Conservation (phyloP, 1,140 invertebrate species). For the Heliconius hermathena region DNA sequence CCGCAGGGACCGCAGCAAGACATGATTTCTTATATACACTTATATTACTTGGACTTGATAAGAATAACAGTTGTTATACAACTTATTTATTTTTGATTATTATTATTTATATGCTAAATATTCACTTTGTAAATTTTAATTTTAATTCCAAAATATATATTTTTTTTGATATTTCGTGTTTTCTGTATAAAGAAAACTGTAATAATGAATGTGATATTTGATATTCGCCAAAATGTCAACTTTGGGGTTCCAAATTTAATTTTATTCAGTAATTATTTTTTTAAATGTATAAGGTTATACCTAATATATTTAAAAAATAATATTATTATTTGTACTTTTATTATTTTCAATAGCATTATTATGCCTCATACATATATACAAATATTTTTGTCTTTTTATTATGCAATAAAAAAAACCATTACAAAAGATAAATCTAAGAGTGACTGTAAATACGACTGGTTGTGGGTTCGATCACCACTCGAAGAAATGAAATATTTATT, state of each 20-base stretch:
- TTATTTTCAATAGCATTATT: too few species aligned
- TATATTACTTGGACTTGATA: background rate
- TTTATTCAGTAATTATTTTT: background rate
- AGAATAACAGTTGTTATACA: conserved; percentile 11
- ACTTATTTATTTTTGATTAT: background rate
- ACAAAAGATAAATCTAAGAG: too few species aligned
- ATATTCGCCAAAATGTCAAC: background rate
- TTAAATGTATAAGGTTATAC: background rate
- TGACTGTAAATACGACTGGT: too few species aligned
- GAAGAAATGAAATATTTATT: too few species aligned
- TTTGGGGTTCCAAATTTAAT: background rate
- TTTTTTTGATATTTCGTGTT: background rate
- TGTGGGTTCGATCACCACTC: too few species aligned
- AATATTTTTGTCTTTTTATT: too few species aligned
- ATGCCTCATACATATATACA: too few species aligned
- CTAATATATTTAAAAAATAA: too few species aligned
- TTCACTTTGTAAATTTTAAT: background rate
- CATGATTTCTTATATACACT: conserved; percentile 34
- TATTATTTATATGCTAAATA: background rate
- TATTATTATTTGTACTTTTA: background rate
- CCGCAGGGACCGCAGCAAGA: conserved; percentile 43
- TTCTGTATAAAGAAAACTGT: background rate
- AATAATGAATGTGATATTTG: background rate
- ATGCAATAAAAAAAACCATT: too few species aligned
- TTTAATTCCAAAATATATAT: background rate